Evolutionary conservation across 2,113 vertebrate species (phyloP).

Genomic region (Psettodes erumei): DNA sequence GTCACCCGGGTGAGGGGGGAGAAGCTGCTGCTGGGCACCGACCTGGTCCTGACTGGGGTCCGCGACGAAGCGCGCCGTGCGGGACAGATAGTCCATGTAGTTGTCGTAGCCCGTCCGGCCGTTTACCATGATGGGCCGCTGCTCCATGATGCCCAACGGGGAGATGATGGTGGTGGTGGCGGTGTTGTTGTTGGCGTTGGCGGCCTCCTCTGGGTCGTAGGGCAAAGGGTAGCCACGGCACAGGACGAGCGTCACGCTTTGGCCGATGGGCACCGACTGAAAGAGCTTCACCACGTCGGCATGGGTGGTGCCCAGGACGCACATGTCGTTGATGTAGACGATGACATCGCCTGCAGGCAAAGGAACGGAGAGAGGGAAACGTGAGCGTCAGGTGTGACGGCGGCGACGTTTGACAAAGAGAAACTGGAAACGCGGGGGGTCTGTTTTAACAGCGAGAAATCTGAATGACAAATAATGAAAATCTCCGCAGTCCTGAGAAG

Average conservation of each 20-base stretch:
- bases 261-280: constrained; percentile 97
- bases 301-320: constrained; percentile 98
- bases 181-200: constrained; percentile 76
- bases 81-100: constrained; percentile 97
- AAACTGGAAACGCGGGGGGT: no score
- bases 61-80: constrained; percentile 90
- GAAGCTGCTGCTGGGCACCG: constrained; percentile 86
- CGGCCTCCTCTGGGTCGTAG: constrained; percentile 94
- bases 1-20: constrained; percentile 90
- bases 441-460: no score
- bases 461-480: no score
- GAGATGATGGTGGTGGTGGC: constrained; percentile 84
- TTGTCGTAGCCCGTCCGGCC: constrained; percentile 96
- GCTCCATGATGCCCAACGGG: constrained; percentile 94
- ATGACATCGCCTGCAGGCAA: constrained; percentile 92
- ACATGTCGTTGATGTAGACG: constrained; percentile 98
- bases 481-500: no score
- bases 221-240: constrained; percentile 97
- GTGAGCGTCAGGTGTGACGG: neutral
- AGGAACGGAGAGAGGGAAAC: neutral
- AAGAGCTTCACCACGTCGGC: constrained; percentile 99
- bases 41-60: constrained; percentile 83
- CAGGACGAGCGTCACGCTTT: constrained; percentile 95
- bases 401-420: no score
- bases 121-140: constrained; percentile 93